Conservation (phyloP, 2,888 invertebrate species). For the Seira ritae region DNA sequence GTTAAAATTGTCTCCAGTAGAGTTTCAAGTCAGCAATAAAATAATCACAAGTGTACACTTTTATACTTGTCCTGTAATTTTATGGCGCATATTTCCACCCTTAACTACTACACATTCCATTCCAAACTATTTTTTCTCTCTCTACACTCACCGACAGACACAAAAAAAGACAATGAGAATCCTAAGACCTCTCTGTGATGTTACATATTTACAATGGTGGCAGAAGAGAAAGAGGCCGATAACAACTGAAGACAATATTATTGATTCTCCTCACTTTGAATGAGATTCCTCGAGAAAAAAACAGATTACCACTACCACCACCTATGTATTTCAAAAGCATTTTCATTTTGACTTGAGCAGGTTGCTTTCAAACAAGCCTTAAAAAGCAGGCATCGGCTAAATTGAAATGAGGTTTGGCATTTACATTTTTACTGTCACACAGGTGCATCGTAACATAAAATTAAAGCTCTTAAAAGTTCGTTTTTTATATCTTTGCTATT, state of each 20-base stretch:
- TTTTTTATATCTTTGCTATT: slow-evolving; percentile 7
- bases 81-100: slow-evolving; percentile 50
- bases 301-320: too few species aligned
- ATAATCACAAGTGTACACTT: slow-evolving; percentile 62
- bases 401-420: slow-evolving; percentile 38
- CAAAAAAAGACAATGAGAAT: neutral
- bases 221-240: neutral
- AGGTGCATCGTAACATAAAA: slow-evolving; percentile 30
- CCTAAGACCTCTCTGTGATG: too few species aligned
- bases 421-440: slow-evolving; percentile 27
- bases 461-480: slow-evolving; percentile 34
- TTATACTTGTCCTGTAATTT: slow-evolving; percentile 62
- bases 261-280: neutral
- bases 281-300: too few species aligned
- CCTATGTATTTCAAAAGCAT: too few species aligned
- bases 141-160: neutral
- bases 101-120: slow-evolving; percentile 47
- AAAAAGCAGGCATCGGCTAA: neutral
- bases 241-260: neutral
- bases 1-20: slow-evolving; percentile 48
- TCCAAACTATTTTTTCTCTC: slow-evolving; percentile 16
- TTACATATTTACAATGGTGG: neutral
- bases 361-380: too few species aligned
- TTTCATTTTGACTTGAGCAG: too few species aligned
- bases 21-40: slow-evolving; percentile 60